Base-by-base conservation (phyloP, 2,888 invertebrate genomes). In the Bimastos eiseni region DNA sequence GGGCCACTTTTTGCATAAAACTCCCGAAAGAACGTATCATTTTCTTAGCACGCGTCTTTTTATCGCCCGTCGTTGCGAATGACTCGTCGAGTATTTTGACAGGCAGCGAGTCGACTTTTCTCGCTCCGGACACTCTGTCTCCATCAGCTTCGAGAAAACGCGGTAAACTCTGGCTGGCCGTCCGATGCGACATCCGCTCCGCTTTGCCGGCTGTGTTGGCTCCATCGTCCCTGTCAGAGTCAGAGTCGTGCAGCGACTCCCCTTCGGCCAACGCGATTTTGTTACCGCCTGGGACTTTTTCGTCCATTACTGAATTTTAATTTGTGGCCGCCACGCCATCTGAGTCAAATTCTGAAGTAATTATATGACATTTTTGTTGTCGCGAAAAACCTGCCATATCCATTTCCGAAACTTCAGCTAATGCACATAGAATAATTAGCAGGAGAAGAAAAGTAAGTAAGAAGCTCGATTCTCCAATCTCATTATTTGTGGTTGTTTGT, bases 11-110 rank as follows among this genome's bases (percentile, higher is more conserved):
- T 90, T 93, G 93, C 90, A 94, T 93, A 83, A 93, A 93, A 90
- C 93, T 93, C 89, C 93, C 93, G 33, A 94, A 92, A 11, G 93
- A 93, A 90, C 93, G 86, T 30, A 90, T 94, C 44, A 94, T 93
- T 37, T 93, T 93, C 88, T 93, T 92, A 37, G 92, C 92, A 89
- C 91, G 92, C 37, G 89, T 36, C 83, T 91, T 91, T 89, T 92
- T 92, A 83, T 91, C 92, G 41, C 91, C 36, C 37, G 92, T 91
- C 55, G 91, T 41, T n/a, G 91, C 90, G 83, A 89, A 90, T 17
- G 91, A 86, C 84, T 88, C 89, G 90, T 91, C 83, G 30, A 41
- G 33, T 44, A 90, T 49, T 83, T 90, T 89, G 70, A 90, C 90
- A n/a, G 90, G 89, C 55, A 90, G 84, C 44, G 91, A 86, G 38